These are phyloP conservation scores for Chrysolina haemoptera DNA, from an alignment of 2,888 invertebrate species.

Conservation along the genomic window DNA sequence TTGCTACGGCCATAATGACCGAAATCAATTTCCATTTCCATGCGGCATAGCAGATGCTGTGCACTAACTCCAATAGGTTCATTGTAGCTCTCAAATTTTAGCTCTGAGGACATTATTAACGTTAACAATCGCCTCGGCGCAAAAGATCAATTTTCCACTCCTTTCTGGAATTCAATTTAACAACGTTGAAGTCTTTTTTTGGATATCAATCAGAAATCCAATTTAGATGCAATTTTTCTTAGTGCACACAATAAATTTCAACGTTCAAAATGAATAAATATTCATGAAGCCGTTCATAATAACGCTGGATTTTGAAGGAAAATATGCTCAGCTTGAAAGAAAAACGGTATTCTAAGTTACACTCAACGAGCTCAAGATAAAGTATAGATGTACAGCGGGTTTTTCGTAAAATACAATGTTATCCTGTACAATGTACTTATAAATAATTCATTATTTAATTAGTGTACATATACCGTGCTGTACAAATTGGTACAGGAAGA, in stretches of 20 bases:
- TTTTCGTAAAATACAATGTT: too few relatives aligned
- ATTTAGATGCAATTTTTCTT: slow-evolving; percentile 20
- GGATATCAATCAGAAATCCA: slow-evolving; percentile 16
- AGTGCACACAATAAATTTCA: slow-evolving; percentile 13
- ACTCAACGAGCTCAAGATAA: neutral
- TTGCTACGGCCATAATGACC: neutral
- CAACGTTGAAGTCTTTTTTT: neutral
- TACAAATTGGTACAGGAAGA: too few relatives aligned
- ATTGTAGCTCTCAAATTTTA: slow-evolving; percentile 14
- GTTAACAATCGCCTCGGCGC: slow-evolving; percentile 20
- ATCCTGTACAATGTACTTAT: too few relatives aligned
- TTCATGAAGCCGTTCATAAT: slow-evolving; percentile 9
- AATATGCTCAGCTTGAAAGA: slow-evolving; percentile 11
- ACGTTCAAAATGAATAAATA: neutral
- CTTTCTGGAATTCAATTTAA: slow-evolving; percentile 17
- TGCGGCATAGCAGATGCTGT: slow-evolving; percentile 10
- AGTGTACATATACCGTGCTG: too few relatives aligned
- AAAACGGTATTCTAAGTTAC: neutral
- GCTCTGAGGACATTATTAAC: slow-evolving; percentile 1
- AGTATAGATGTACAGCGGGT: too few relatives aligned
- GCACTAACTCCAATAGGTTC: slow-evolving; percentile 15
- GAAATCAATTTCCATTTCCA: slow-evolving; percentile 9
- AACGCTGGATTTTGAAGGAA: neutral
- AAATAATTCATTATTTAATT: too few relatives aligned
- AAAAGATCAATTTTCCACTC: slow-evolving; percentile 12